Evolutionary conservation across 2,888 invertebrate species (phyloP), one percentile per base, ranked within the genome.

Genomic region (Pegoplata infirma): DNA sequence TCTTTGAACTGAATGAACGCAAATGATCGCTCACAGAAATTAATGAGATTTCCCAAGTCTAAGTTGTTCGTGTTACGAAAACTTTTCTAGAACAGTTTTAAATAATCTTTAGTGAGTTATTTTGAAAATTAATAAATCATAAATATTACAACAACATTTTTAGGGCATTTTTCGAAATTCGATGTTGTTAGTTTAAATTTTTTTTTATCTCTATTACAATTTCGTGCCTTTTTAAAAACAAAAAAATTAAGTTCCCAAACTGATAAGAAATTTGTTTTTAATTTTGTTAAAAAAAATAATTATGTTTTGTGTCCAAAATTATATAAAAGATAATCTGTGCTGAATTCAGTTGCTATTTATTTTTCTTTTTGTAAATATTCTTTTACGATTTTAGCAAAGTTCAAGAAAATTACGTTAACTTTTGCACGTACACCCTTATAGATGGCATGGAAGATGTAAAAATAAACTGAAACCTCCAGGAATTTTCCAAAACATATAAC

Each of bases 351-450:
- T n/a, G n/a, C n/a, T n/a, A 40, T 36, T 58, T 58, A 28, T 55
- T 55, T 28, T 58, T 40, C n/a, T 3, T 17, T 56, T 56, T 16
- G 8, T n/a, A 40, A 19, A 14, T 12, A 58, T 55, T n/a, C n/a
- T 58, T 58, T 58, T 58, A 23, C 40, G 44, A n/a, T 58, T 40
- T 58, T 44, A 12, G 56, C 56, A 56, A 56, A 55, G 5, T 28
- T 32, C n/a, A 23, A 51, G 12, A 14, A 46, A n/a, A 46, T 1
- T 12, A 32, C 58, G 44, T 58, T 40, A 5, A 21, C n/a, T 21
- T 36, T 44, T 23, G 58, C 58, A 58, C 58, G 58, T 58, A 58
- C 44, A 40, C 58, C 58, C 58, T 58, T 44, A 58, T 8, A 56
- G 19, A 44, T 58, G n/a, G 40, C 21, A 21, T 44, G n/a, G n/a